Evolutionary conservation across 2,888 invertebrate species (phyloP).

Genomic region (Drosophila kuntzei): DNA sequence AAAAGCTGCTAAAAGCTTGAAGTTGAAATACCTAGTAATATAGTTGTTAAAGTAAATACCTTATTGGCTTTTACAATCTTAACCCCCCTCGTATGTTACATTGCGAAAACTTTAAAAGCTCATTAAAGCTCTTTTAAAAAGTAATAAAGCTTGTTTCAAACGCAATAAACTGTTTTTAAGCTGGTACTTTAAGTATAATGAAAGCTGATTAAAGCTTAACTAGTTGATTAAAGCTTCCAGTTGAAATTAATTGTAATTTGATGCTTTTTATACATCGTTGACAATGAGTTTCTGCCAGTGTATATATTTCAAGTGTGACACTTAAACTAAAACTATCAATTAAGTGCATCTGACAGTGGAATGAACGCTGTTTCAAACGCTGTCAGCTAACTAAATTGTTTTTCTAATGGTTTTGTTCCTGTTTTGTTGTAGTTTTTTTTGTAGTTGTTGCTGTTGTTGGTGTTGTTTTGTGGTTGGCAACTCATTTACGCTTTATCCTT

Average conservation of each 20-base stretch:
- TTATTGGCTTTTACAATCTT: too few relatives aligned
- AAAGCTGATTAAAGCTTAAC: conserved; percentile 8
- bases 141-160: too few relatives aligned
- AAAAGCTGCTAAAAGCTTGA: neutral
- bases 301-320: conserved; percentile 23
- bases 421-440: conserved; percentile 17
- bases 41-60: too few relatives aligned
- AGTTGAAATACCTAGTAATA: neutral
- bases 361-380: conserved; percentile 27
- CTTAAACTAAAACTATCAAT: conserved; percentile 46
- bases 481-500: conserved; percentile 67
- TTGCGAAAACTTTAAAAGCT: too few relatives aligned
- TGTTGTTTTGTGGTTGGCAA: conserved; percentile 53
- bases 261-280: neutral
- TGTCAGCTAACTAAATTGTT: conserved; percentile 54
- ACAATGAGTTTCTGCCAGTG: conserved; percentile 13
- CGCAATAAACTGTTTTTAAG: too few relatives aligned
- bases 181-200: neutral
- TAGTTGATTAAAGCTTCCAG: too few relatives aligned
- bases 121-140: neutral
- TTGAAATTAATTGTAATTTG: neutral
- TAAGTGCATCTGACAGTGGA: conserved; percentile 54
- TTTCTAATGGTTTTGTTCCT: conserved; percentile 47
- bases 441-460: conserved; percentile 9
- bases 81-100: too few relatives aligned